Evolutionary conservation across 1,140 invertebrate genomes (phyloP).

Genomic region (Trypoxylus dichotomus): DNA sequence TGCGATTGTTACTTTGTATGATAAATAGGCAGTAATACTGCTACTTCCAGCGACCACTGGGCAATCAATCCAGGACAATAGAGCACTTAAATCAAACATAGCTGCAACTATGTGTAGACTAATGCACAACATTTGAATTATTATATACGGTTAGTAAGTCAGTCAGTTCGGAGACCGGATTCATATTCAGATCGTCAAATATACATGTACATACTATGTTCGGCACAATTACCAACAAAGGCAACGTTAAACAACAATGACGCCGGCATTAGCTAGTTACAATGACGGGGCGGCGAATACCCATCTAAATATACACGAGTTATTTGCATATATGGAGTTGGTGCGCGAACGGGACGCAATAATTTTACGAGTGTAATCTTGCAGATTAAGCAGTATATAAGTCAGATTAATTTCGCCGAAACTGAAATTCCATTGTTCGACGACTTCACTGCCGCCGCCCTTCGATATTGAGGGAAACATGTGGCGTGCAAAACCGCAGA

Average conservation of each 20-base stretch:
- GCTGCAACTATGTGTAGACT: background rate
- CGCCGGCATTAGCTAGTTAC: slow-evolving; percentile 13
- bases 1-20: too few species aligned
- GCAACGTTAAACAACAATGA: slow-evolving; percentile 19
- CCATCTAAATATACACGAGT: slow-evolving; percentile 21
- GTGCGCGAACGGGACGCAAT: slow-evolving; percentile 18
- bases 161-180: background rate
- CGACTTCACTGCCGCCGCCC: slow-evolving; percentile 5
- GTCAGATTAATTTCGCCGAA: slow-evolving; percentile 29
- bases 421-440: slow-evolving; percentile 28
- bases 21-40: background rate
- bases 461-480: slow-evolving; percentile 34
- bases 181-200: slow-evolving; percentile 13
- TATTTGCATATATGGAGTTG: slow-evolving; percentile 11
- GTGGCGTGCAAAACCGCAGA: slow-evolving; percentile 29
- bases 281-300: background rate
- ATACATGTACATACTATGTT: background rate
- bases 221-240: slow-evolving; percentile 19
- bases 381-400: slow-evolving; percentile 32
- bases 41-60: background rate
- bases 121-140: slow-evolving; percentile 6
- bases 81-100: slow-evolving; percentile 10
- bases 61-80: background rate
- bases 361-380: slow-evolving; percentile 30
- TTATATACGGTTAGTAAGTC: slow-evolving; percentile 24